Base-by-base conservation (phyloP, 2,888 invertebrate species). In the Colostygia pectinataria region DNA sequence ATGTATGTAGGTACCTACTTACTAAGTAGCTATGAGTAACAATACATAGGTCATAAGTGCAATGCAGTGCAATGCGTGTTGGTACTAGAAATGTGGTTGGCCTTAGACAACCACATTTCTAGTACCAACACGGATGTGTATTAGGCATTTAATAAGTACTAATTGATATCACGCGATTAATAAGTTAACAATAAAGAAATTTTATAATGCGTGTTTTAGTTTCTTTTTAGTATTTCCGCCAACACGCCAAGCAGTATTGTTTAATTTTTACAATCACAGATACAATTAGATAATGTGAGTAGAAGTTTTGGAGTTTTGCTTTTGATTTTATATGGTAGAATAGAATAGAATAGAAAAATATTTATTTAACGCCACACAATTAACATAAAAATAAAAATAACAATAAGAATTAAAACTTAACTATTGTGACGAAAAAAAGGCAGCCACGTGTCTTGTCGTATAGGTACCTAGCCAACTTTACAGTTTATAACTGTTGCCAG, bases 161-260 rank as follows among this genome's bases (percentile, higher is more conserved):
- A 40, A 48, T 39, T 29, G 49, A 55, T 46, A 56, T 48, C 59
- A 59, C 53, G 61, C 59, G 44, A 57, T 51, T 53, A 49, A 40
- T 53, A 55, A 57, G 52, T 54, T 59, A 58, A 55, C 55, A 53
- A 55, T 58, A 60, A 34, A 55, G 50, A 63, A 56, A 56, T 59
- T 4, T 55, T 47, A 55, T 58, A 51, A 49, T 46, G 58, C 61
- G 56, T 58, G 58, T 49, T 20, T 44, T 41, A 52, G 37, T 52
- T 53, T 51, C 36, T 50, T 50, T 46, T 44, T 43, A 46, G 40
- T 55, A 40, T 54, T 55, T 58, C 60, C 56, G 32, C 44, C 36
- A 55, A 52, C 61, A 61, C 61, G 61, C 61, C 55, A 51, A 55
- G 54, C 47, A 44, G 49, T 55, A 55, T 55, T 56, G 54, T 56